These are phyloP conservation scores for Apostichopus leukothele DNA, from an alignment of 53 echinoderm and acorn worm genomes.

Conservation along the genomic window DNA sequence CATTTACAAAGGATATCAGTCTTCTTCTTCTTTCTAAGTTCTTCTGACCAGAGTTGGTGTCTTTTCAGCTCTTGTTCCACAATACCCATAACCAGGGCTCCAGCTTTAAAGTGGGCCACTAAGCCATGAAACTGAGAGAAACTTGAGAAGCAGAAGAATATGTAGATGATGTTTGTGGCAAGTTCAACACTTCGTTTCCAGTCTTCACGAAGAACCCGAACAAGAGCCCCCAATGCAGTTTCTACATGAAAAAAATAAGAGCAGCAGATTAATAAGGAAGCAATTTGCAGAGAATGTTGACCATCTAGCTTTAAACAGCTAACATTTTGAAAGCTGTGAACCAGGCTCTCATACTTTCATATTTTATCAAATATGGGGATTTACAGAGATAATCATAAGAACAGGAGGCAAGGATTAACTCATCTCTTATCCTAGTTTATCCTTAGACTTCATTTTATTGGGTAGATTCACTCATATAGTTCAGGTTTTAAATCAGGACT, in stretches of 20 bases:
- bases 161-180: slow-evolving; percentile 98
- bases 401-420: too few relatives aligned
- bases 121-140: slow-evolving; percentile 96
- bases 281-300: background rate
- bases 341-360: too few relatives aligned
- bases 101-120: slow-evolving; percentile 95
- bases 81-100: slow-evolving; percentile 93
- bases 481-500: too few relatives aligned
- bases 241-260: slow-evolving; percentile 59
- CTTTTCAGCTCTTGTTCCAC: slow-evolving; percentile 92
- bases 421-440: too few relatives aligned
- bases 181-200: slow-evolving; percentile 98
- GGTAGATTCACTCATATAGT: too few relatives aligned
- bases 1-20: slow-evolving; percentile 89
- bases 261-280: background rate
- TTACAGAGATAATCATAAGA: too few relatives aligned
- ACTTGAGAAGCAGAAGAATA: slow-evolving; percentile 99
- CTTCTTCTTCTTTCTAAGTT: slow-evolving; percentile 92
- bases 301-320: too few relatives aligned
- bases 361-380: too few relatives aligned
- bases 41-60: slow-evolving; percentile 87
- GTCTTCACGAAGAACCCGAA: slow-evolving; percentile 91
- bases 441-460: too few relatives aligned
- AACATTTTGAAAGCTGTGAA: too few relatives aligned
- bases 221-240: slow-evolving; percentile 88